Conservation (phyloP, 2,113 vertebrate species). For the Stictonetta naevosa region DNA sequence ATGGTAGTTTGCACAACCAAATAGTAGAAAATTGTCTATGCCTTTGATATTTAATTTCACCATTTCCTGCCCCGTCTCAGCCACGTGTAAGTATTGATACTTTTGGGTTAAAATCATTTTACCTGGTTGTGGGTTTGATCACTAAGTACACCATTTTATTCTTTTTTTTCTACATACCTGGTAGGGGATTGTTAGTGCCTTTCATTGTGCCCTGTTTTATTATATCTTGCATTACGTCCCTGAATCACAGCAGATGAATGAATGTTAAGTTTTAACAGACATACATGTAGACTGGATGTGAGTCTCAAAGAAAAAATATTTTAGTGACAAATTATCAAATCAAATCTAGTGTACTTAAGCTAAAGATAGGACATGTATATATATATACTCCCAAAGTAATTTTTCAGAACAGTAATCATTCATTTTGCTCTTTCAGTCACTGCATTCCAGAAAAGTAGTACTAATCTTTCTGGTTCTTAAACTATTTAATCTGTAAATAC, state of each 20-base stretch:
- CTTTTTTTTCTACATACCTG: not conserved
- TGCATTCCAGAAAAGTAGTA: not conserved
- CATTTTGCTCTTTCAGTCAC: not conserved
- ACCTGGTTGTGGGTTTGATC: not conserved
- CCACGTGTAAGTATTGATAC: not conserved
- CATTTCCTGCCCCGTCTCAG: not conserved
- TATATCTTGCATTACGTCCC: not conserved
- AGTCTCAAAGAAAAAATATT: not conserved
- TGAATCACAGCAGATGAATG: not conserved
- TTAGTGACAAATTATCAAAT: not conserved
- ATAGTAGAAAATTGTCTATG: not conserved
- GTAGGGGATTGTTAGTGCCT: not conserved
- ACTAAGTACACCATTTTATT: not conserved
- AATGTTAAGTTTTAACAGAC: not conserved
- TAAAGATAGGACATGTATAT: too few relatives aligned
- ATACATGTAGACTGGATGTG: not conserved
- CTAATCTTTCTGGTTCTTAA: not conserved
- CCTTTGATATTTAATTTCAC: not conserved
- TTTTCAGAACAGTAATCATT: not conserved
- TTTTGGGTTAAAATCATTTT: not conserved
- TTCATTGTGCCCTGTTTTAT: not conserved
- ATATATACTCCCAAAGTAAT: not conserved
- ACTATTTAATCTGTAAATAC: not conserved
- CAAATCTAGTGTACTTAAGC: not conserved
- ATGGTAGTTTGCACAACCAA: not conserved